phyloP scores from a whole-genome alignment of 2,888 invertebrate genomes.

The Pristionchus arcanus region DNA sequence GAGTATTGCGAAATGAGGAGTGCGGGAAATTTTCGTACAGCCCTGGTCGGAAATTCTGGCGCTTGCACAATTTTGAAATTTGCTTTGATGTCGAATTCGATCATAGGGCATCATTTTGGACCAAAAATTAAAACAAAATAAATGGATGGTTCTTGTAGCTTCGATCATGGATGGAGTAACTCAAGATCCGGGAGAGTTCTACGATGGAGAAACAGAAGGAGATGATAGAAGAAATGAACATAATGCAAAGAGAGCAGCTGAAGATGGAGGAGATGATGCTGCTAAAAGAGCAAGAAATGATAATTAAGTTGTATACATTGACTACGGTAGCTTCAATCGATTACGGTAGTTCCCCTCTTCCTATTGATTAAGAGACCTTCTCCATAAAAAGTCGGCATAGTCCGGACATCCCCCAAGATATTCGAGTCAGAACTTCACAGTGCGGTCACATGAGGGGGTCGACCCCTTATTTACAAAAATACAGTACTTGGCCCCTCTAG shows the following conservation, averaged over 20 bases:
- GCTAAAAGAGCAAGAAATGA: constrained; percentile 36
- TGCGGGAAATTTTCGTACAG: too few species aligned
- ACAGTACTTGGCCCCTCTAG: too few species aligned
- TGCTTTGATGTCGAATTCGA: too few species aligned
- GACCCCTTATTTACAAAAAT: too few species aligned
- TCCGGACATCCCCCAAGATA: too few species aligned
- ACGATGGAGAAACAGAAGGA: constrained; percentile 68
- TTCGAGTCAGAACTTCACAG: too few species aligned
- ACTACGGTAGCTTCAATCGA: neutral
- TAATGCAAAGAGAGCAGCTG: constrained; percentile 66
- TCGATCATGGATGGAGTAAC: constrained; percentile 67
- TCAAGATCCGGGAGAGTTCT: constrained; percentile 68
- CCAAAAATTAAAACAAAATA: too few species aligned
- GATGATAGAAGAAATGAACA: constrained; percentile 68
- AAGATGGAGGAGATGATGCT: neutral
- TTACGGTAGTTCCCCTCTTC: neutral
- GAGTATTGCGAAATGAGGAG: too few species aligned
- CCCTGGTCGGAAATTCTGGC: neutral
- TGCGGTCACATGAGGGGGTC: too few species aligned
- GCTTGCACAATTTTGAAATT: too few species aligned
- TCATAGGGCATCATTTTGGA: too few species aligned
- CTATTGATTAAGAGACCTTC: neutral
- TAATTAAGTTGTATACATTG: neutral
- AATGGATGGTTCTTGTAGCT: constrained; percentile 56
- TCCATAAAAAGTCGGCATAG: too few species aligned